Percentiles rank a stretch among this genome's conserved stretches.
These are phyloP conservation scores for Parnassius glacialis DNA, from an alignment of 2,888 invertebrate species.

Conservation along the genomic window DNA sequence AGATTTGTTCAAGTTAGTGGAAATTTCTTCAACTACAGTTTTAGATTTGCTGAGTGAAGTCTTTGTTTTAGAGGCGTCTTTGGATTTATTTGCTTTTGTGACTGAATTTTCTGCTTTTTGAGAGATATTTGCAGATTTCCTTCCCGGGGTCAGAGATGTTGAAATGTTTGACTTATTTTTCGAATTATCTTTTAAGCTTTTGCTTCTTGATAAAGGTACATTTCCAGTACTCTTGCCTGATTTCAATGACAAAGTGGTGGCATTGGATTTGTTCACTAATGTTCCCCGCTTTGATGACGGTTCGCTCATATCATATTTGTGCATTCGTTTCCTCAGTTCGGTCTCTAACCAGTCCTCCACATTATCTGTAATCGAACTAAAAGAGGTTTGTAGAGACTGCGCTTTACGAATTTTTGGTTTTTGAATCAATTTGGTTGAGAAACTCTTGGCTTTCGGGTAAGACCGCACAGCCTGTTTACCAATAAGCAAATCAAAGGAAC, in stretches of 20 bases:
- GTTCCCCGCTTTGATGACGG: no score
- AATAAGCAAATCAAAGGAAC: conserved; percentile 50
- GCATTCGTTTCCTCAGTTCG: conserved; percentile 44
- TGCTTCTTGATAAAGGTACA: background rate
- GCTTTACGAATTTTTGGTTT: conserved; percentile 36
- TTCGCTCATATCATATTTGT: conserved; percentile 26
- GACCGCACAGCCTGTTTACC: conserved; percentile 51
- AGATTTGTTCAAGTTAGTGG: conserved; percentile 9
- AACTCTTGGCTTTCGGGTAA: conserved; percentile 59
- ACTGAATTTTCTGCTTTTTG: background rate
- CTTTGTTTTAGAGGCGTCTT: background rate
- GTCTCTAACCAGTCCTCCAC: conserved; percentile 57
- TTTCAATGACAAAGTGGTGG: background rate
- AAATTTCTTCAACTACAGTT: background rate
- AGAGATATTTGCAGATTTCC: background rate
- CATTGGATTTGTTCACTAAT: background rate
- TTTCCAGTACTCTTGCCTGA: background rate
- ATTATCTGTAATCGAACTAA: conserved; percentile 43
- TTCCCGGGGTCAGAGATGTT: background rate
- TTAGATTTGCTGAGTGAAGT: conserved; percentile 4
- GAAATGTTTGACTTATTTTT: conserved; percentile 1
- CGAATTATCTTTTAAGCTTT: background rate
- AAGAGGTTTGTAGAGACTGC: conserved; percentile 46
- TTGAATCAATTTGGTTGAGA: conserved; percentile 33
- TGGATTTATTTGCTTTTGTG: background rate